Conservation (phyloP, 2,888 invertebrate species). For the Leptopilina myrica region DNA sequence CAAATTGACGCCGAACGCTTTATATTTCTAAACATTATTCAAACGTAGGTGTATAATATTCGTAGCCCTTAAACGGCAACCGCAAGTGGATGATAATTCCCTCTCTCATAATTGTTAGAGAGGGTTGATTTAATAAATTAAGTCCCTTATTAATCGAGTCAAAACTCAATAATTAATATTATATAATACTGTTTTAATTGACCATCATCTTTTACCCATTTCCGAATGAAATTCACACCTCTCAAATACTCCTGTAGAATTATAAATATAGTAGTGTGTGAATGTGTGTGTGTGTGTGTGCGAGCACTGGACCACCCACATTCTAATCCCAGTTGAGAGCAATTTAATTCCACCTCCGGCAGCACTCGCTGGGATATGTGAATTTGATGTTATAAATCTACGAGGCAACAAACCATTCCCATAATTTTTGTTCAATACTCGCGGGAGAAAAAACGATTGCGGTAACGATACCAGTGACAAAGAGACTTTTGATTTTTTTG, state of each 20-base stretch:
- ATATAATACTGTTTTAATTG: constrained; percentile 64
- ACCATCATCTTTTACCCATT: constrained; percentile 50
- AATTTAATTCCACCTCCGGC: constrained; percentile 51
- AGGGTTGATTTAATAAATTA: constrained; percentile 62
- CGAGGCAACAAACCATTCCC: constrained; percentile 20
- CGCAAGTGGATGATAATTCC: not conserved
- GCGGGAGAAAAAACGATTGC: constrained; percentile 11
- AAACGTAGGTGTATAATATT: too few relatives aligned
- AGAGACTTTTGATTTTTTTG: constrained; percentile 23
- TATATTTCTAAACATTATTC: too few relatives aligned
- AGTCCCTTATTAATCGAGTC: constrained; percentile 64
- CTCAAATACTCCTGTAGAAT: constrained; percentile 32
- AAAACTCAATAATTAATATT: constrained; percentile 55
- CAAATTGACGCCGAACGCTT: too few relatives aligned
- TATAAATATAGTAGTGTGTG: not conserved
- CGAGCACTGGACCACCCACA: constrained; percentile 9
- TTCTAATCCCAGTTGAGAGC: constrained; percentile 56
- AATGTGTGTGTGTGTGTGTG: not conserved
- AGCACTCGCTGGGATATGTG: not conserved
- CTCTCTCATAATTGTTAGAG: not conserved
- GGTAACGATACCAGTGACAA: constrained; percentile 16
- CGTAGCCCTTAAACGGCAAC: constrained; percentile 12
- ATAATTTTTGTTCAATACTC: constrained; percentile 36
- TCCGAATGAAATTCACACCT: constrained; percentile 3
- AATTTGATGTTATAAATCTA: constrained; percentile 28